Evolutionary conservation across 1,140 invertebrate species (phyloP), one percentile per base, ranked within the genome.

Genomic region (Rhopalosiphum padi): DNA sequence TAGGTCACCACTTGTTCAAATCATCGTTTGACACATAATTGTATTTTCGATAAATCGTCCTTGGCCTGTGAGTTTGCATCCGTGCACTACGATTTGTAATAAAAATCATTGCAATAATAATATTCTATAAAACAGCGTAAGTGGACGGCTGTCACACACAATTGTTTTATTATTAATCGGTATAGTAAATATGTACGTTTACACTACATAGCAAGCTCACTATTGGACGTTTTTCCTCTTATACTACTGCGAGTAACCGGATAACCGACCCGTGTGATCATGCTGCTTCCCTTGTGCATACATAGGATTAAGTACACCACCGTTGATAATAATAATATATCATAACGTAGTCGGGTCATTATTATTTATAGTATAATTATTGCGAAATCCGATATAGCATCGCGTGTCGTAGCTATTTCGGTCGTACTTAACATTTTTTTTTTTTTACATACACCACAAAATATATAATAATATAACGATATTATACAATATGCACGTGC

Each of bases 241-340:
- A n/a, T n/a, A 77, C 15, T 18, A 77, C 30, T 77, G 15, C n/a
- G 4, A n/a, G 60, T 77, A 77, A 77, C 60, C 60, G 30, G 30
- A 77, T 77, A 77, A 77, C 60, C 4, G 18, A 35, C 30, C 15
- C n/a, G n/a, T 21, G 60, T 21, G 60, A 68, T n/a, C 30, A 15
- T 5, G 11, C 30, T 35, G 30, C 30, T 3, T 30, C 9, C 0
- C 25, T n/a, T 9, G 60, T 68, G 60, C 60, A 35, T 77, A n/a
- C 18, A 41, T 41, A n/a, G n/a, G 60, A 77, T n/a, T 77, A 77
- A 77, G 30, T 77, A n/a, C 60, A 77, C 30, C n/a, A n/a, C n/a
- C 15, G 60, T 77, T n/a, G 60, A 77, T 77, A 77, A 77, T 77
- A 77, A 77, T 77, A 77, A n/a, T 77, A 77, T n/a, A 77, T 77